Percentiles rank a stretch among this genome's conserved stretches.
These are phyloP conservation scores for Agrotis puta DNA, from an alignment of 2,888 invertebrate species.

Conservation along the genomic window DNA sequence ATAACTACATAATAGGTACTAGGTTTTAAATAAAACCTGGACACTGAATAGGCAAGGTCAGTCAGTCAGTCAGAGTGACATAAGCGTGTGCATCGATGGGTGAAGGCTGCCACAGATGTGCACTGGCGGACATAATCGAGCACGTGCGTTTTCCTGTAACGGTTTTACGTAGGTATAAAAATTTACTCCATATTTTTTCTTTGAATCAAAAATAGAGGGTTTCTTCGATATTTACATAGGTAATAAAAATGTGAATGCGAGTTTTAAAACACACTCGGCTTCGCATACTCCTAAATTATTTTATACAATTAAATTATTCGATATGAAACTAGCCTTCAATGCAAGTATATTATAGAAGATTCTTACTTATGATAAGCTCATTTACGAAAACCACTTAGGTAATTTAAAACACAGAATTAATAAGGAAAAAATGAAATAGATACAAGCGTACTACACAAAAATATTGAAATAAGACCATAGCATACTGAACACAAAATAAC, in stretches of 20 bases:
- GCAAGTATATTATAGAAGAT: too few relatives aligned
- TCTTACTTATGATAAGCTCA: not conserved
- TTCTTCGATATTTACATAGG: too few relatives aligned
- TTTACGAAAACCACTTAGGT: not conserved
- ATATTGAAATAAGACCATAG: slow-evolving; percentile 1
- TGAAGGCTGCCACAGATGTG: slow-evolving; percentile 63
- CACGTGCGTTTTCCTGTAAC: slow-evolving; percentile 29
- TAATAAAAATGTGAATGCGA: too few relatives aligned
- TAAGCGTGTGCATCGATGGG: slow-evolving; percentile 46
- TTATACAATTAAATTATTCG: too few relatives aligned
- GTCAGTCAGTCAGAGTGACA: slow-evolving; percentile 31
- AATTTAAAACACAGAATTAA: not conserved
- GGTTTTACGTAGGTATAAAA: slow-evolving; percentile 11
- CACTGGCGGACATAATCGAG: slow-evolving; percentile 46
- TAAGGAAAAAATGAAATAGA: not conserved
- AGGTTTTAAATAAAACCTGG: slow-evolving; percentile 24
- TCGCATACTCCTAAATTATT: too few relatives aligned
- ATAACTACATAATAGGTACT: slow-evolving; percentile 7
- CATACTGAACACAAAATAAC: slow-evolving; percentile 35
- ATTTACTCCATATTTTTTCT: not conserved
- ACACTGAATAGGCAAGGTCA: slow-evolving; percentile 54
- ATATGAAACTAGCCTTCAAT: too few relatives aligned
- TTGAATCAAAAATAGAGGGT: too few relatives aligned
- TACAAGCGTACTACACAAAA: not conserved
- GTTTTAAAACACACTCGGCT: too few relatives aligned